Conservation (phyloP, 1,140 invertebrate genomes). For the Papilio polytes region DNA sequence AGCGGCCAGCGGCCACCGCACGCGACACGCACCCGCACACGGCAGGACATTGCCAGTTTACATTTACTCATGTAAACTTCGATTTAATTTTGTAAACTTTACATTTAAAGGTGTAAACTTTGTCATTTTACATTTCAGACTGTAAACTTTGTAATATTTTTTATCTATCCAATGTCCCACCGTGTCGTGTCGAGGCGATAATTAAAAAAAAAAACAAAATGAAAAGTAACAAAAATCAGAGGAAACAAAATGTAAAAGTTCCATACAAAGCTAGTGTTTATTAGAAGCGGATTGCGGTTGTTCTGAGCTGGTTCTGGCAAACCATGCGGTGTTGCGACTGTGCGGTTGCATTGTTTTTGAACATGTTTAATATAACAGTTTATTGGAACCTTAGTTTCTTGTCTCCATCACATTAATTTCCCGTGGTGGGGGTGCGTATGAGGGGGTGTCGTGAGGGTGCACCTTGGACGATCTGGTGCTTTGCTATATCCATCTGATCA, state of each 20-base stretch:
- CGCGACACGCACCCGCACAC: slow-evolving; percentile 43
- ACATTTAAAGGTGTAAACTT: neutral
- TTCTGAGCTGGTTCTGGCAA: neutral
- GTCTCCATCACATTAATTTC: neutral
- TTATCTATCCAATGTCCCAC: slow-evolving; percentile 53
- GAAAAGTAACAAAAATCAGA: slow-evolving; percentile 52
- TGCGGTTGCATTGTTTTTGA: slow-evolving; percentile 8
- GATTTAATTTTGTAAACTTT: neutral
- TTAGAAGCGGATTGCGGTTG: slow-evolving; percentile 46
- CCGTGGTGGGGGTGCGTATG: slow-evolving; percentile 26
- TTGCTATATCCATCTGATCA: slow-evolving; percentile 15
- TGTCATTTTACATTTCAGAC: neutral
- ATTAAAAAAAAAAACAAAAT: slow-evolving; percentile 56
- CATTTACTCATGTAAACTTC: slow-evolving; percentile 8
- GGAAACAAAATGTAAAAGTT: slow-evolving; percentile 60
- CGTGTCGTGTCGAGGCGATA: slow-evolving; percentile 65
- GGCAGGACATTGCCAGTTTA: slow-evolving; percentile 50
- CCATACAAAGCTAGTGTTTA: slow-evolving; percentile 71
- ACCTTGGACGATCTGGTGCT: slow-evolving; percentile 13
- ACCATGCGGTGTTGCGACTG: slow-evolving; percentile 30
- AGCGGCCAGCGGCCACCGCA: slow-evolving; percentile 67
- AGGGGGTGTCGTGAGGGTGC: slow-evolving; percentile 17
- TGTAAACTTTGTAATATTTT: neutral
- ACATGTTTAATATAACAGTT: neutral
- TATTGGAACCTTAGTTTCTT: neutral